Conservation (phyloP, 2,888 invertebrate genomes). For the Branchipolynoe longqiensis region DNA sequence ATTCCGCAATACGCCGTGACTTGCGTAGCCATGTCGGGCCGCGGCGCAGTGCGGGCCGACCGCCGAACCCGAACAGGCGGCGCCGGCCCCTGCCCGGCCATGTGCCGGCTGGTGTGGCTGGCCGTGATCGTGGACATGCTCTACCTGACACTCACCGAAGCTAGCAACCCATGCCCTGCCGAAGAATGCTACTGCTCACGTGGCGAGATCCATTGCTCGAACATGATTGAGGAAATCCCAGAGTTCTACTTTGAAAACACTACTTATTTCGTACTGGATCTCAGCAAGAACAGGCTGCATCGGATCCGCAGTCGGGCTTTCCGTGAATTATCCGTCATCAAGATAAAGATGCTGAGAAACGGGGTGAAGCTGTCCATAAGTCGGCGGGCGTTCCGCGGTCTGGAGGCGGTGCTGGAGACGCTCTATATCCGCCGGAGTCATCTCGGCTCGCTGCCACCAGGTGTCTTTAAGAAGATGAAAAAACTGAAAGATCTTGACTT, state of each 20-base stretch:
- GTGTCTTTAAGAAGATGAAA: slow-evolving; percentile 63
- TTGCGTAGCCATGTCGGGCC: no score
- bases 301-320: slow-evolving; percentile 61
- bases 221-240: background rate
- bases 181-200: background rate
- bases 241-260: slow-evolving; percentile 57
- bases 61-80: no score
- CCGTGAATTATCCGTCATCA: slow-evolving; percentile 60
- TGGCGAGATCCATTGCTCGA: background rate
- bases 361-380: slow-evolving; percentile 60
- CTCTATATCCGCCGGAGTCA: slow-evolving; percentile 54
- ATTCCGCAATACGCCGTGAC: no score
- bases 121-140: slow-evolving; percentile 6
- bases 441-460: slow-evolving; percentile 61
- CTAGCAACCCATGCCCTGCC: background rate
- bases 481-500: slow-evolving; percentile 62
- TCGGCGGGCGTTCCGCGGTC: slow-evolving; percentile 64
- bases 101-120: background rate
- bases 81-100: no score
- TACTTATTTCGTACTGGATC: slow-evolving; percentile 62
- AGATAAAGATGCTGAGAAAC: slow-evolving; percentile 64
- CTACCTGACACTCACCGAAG: background rate
- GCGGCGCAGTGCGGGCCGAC: no score
- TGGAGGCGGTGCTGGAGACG: slow-evolving; percentile 59
- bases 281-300: slow-evolving; percentile 62